phyloP scores from a whole-genome alignment of 2,113 vertebrate species.

The Solea solea region DNA sequence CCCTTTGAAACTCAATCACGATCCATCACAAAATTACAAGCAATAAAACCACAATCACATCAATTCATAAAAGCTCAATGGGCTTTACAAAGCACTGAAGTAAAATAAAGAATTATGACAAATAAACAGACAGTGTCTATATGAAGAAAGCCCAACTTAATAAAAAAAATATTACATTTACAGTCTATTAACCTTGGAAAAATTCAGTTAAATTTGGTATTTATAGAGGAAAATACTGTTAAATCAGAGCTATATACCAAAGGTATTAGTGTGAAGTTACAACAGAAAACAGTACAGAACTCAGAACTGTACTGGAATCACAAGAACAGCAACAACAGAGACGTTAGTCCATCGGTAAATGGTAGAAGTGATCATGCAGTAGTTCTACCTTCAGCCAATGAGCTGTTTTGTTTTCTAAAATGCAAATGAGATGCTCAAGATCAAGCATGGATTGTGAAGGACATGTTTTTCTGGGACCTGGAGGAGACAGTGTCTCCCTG shows the following conservation, averaged over 20 bases:
- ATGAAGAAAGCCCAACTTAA: background rate
- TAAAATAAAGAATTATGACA: background rate
- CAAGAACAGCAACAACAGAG: too few species aligned
- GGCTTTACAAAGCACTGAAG: background rate
- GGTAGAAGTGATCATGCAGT: too few species aligned
- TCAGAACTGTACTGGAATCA: too few species aligned
- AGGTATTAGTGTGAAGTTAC: too few species aligned
- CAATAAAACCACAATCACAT: conserved; percentile 5
- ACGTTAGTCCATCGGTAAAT: too few species aligned
- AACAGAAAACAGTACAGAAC: too few species aligned
- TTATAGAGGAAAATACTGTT: too few species aligned
- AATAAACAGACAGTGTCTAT: background rate
- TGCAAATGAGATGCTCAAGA: conserved; percentile 57
- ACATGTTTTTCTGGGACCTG: conserved; percentile 39
- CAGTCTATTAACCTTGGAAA: too few species aligned
- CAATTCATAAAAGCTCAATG: background rate
- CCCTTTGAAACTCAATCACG: conserved; percentile 8
- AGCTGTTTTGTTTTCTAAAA: conserved; percentile 34
- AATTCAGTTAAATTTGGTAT: too few species aligned
- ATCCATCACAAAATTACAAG: conserved; percentile 2
- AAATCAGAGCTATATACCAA: too few species aligned
- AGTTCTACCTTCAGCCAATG: conserved; percentile 48
- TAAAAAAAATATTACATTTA: background rate
- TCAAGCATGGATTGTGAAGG: conserved; percentile 50
- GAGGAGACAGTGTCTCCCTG: conserved; percentile 48